Base-by-base conservation (phyloP, 2,113 vertebrate species). In the Caracal caracal region DNA sequence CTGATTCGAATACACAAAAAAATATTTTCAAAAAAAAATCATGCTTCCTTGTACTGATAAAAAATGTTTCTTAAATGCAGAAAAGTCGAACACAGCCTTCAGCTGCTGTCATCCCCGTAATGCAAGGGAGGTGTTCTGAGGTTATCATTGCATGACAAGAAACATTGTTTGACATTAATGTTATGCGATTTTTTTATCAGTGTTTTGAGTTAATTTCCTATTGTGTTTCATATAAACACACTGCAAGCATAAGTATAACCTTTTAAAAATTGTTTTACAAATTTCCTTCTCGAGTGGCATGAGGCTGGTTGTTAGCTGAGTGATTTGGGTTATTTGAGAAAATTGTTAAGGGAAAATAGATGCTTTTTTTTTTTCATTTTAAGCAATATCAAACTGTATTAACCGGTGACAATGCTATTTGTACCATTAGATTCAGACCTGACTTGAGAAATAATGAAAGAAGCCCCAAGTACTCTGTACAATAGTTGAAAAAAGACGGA, bases 171-270 rank as follows among this genome's bases (percentile, higher is more conserved):
- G 99, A 99, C 98, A 98, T 99, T 99, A 99, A 99, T 99, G 98
- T 94, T 98, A 99, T 99, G 98, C 98, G 98, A 98, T 99, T 98
- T 98, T 99, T 99, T 99, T 99, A 99, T 99, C 99, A 98, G 98
- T 99, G 98, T 99, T 99, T 99, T 99, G 98, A 99, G 99, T 99
- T 99, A 99, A 99, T 98, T 98, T 92, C 90, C 90, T 95, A 82
- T 95, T 97, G 79, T 43, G 1, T 97, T 98, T 98, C 66, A 53
- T 95, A 95, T 95, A 98, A 98, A 98, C 80, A 98, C 37, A 70
- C 15, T 94, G 73, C 88, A 96, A 75, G 81, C 66, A 40, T 73
- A 97, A 97, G 5, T 94, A 90, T 56, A 97, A 79, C 97, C 61
- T 96, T 87, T 95, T 71, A 97, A 96, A 88, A 97, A 90, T 73